Base-by-base conservation (phyloP, 2,888 invertebrate species). In the Napeogenes sylphis region DNA sequence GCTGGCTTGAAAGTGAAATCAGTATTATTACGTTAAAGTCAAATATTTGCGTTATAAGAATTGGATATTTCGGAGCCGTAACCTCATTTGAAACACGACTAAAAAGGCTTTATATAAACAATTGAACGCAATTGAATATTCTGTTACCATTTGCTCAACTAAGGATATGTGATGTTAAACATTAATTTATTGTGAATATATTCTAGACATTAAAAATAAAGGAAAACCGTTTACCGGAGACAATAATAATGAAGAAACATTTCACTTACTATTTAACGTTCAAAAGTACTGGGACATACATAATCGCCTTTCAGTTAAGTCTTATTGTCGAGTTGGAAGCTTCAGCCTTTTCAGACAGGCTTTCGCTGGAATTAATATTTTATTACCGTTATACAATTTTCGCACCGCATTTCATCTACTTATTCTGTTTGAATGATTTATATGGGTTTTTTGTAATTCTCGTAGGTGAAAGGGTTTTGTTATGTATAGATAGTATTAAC, bases 231-330 rank as follows among this genome's bases (percentile, higher is more conserved):
- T 51, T 51, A 30, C 30, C 30, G 30, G 30, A 10, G 21, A 51
- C 30, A 42, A 21, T 51, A 35, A 33, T 4, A 46, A 46, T 59
- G 54, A 51, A 60, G 47, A 61, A 62, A 62, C 53, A 33, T 60
- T 61, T 45, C 53, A 47, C 64, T 71, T 70, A 80, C 80, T 78
- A 79, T 79, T 79, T 75, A 80, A 78, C 75, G 73, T 74, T 81
- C 79, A 77, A 65, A 65, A 79, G 76, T 78, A 73, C 75, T 77
- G 75, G 77, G 75, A 77, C 77, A 78, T 73, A 75, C 77, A 78
- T 84, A 87, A 87, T 87, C 85, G 83, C 80, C 82, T 85, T 87
- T 84, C 81, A 82, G 75, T 75, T 75, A 79, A 80, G 82, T 80
- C 84, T 85, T 85, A 83, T 81, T 82, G 83, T 80, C 71, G 70